phyloP scores from a whole-genome alignment of 1,140 invertebrate genomes.

The Eueides isabella region DNA sequence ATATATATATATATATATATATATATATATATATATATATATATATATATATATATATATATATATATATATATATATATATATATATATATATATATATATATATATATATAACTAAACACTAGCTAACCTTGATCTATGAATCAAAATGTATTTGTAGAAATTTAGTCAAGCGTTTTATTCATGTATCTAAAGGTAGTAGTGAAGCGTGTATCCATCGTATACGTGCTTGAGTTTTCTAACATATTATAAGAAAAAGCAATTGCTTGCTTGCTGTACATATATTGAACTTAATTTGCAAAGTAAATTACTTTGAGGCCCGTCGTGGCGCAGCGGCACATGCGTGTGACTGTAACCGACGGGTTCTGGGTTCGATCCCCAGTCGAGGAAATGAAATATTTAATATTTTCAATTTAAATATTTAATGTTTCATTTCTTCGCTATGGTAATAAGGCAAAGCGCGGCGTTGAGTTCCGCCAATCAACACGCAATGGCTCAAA shows the following conservation, averaged over 20 bases:
- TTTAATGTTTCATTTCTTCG: not conserved
- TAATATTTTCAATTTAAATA: no score
- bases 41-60: no score
- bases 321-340: no score
- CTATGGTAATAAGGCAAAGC: not conserved
- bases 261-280: no score
- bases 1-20: no score
- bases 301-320: no score
- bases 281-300: no score
- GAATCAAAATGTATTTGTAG: not conserved
- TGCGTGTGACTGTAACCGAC: no score
- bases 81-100: not conserved
- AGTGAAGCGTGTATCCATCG: slow-evolving; percentile 1
- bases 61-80: no score
- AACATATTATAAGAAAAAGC: not conserved
- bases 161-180: slow-evolving; percentile 2
- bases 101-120: not conserved
- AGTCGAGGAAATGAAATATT: no score
- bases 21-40: no score
- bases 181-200: slow-evolving; percentile 5
- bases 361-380: no score
- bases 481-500: not conserved
- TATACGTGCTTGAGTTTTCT: not conserved
- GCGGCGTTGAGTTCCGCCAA: not conserved
- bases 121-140: not conserved